Base-by-base conservation (phyloP, 2,113 vertebrate genomes). In the Columba janthina region DNA sequence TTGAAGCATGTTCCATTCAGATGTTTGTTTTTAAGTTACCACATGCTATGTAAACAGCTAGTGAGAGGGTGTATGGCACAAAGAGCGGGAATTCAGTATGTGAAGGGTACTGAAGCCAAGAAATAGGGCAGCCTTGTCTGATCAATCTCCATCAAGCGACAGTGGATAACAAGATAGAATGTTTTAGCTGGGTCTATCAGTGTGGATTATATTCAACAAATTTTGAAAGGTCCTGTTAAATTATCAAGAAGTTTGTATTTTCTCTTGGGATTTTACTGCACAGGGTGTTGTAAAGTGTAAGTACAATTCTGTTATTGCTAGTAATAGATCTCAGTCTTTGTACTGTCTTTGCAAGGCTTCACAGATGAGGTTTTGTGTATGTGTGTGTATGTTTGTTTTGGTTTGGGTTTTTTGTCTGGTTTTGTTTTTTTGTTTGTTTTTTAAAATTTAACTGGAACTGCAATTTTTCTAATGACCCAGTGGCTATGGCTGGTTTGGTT, bases 41-140 rank as follows among this genome's bases (percentile, higher is more conserved):
- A 2, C 29, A 31, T 80, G 10, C 60, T 34, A 12, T 56, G 20
- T 25, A 70, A 90, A 77, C 56, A 84, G 60, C 36, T 93, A 44
- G 9, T 64, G 69, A 66, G 56, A 38, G 15, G 10, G 11, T 70
- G 9, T n/a, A 14, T 2, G 2, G 9, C 36, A 54, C 25, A 72
- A 54, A 66, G 36, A 77, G 14, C 54, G 16, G 15, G 15, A 85
- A 46, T 50, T 40, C 66, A 25, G 54, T 56, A 70, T 69, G 44
- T 0, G 0, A 25, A 77, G 32, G 32, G 9, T 58, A 70, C 28
- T 0, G 4, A 77, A 79, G 44, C 48, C 15, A 3, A 82, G 57
- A 78, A 88, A 83, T 25, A 8, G 12, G 34, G 18, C 21, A 51
- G 9, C 40, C 25, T 67, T 61, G 28, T 72, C 48, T 67, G 12